Base-by-base conservation (phyloP, 2,888 invertebrate species). In the Brachyptera putata region DNA sequence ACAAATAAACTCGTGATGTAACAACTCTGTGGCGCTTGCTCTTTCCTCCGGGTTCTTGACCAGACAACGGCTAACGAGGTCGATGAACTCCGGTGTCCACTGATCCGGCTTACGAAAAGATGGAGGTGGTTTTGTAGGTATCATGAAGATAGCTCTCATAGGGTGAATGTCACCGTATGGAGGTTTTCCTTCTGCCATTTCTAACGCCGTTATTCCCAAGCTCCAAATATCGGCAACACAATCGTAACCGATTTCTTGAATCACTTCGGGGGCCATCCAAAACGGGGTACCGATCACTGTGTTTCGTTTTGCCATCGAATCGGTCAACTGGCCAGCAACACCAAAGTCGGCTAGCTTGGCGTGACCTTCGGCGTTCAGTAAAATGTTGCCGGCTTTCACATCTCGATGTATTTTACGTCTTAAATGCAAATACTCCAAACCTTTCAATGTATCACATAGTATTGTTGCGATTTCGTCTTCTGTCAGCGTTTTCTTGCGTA, bases 211-310 rank as follows among this genome's bases (percentile, higher is more conserved):
- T 71, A 99, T 99, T 65, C 91, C 91, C 64, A 91, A 79, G 69
- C 95, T 95, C 98, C 98, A 99, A 72, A 99, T 97, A 77, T 99
- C 99, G 0, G 98, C 98, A 34, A 95, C 95, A 78, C 96, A 97
- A 78, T 98, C 97, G 76, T 99, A 98, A 11, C 98, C 98, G 66
- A 98, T 97, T 80, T 99, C 98, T 77, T 98, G 96, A 70, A 99
- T 99, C 57, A 96, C 94, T 76, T 91, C 92, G 0, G 96, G 96
- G 2, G 96, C 95, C 97, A 97, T 97, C 97, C 97, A 95, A 77
- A 95, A 95, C 24, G 94, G 94, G 0, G 94, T 95, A 50, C 96
- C 93, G 71, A 91, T 92, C 3, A 93, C 91, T 13, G 96, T 96
- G 77, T 96, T 96, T 55, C 96, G 80, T 73, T 96, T 96, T 25